Evolutionary conservation across 2,888 invertebrate genomes (phyloP).

Genomic region (Eulithis testata): DNA sequence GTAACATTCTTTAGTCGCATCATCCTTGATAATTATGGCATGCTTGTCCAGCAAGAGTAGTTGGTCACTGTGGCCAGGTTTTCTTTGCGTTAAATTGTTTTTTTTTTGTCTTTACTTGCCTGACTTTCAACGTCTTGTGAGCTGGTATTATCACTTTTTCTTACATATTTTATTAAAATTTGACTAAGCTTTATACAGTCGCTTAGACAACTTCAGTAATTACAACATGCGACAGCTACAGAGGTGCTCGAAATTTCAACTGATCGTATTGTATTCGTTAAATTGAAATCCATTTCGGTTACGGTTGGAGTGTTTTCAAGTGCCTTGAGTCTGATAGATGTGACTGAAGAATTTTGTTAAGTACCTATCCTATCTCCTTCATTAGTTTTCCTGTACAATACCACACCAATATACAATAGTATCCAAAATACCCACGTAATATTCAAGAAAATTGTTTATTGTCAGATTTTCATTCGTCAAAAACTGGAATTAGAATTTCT

Average conservation of each 20-base stretch:
- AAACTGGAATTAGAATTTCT: background rate
- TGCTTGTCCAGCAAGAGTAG: too few relatives aligned
- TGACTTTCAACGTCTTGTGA: too few relatives aligned
- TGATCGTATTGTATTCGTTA: conserved; percentile 19
- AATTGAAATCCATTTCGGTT: conserved; percentile 22
- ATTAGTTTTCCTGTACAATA: background rate
- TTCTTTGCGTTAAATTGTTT: too few relatives aligned
- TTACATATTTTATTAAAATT: too few relatives aligned
- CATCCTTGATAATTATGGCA: too few relatives aligned
- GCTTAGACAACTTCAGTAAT: conserved; percentile 1
- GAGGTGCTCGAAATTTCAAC: conserved; percentile 4
- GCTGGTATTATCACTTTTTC: too few relatives aligned
- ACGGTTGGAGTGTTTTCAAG: conserved; percentile 11
- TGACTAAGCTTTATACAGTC: background rate
- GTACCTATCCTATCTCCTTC: background rate
- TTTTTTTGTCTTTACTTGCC: too few relatives aligned
- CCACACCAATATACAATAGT: background rate
- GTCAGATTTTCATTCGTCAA: background rate
- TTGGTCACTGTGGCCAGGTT: too few relatives aligned
- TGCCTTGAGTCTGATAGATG: conserved; percentile 14
- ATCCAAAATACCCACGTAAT: too few relatives aligned
- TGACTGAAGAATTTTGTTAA: background rate
- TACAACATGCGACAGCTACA: conserved; percentile 1
- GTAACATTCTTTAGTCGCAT: too few relatives aligned
- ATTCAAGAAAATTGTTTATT: background rate